These are phyloP conservation scores for Tragelaphus strepsiceros DNA, from an alignment of 2,113 vertebrate species.

Conservation along the genomic window DNA sequence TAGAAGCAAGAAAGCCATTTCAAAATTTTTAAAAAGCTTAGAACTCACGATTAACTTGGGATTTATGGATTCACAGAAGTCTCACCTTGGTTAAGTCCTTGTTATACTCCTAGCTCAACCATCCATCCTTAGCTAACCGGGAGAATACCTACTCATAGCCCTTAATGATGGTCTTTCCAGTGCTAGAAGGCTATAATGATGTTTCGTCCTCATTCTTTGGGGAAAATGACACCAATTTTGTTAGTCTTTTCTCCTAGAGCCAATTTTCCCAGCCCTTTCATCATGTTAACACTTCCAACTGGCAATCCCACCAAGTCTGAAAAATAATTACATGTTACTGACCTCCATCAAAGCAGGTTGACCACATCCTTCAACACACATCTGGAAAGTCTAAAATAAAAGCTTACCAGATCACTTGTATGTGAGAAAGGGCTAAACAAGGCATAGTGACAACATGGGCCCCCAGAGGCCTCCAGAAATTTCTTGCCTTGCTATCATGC, in stretches of 20 bases:
- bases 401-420: neutral
- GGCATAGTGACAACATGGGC: neutral
- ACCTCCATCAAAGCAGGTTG: neutral
- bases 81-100: neutral
- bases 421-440: neutral
- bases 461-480: neutral
- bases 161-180: neutral
- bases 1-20: neutral
- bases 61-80: neutral
- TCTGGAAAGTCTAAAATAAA: slow-evolving; percentile 1
- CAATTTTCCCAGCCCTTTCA: neutral
- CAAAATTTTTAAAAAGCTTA: neutral
- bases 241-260: neutral
- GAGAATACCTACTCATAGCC: neutral
- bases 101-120: neutral
- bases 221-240: slow-evolving; percentile 34
- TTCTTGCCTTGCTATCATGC: neutral
- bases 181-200: neutral
- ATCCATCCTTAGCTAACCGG: neutral
- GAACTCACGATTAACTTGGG: neutral
- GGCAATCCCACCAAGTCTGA: neutral
- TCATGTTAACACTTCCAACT: neutral
- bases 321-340: neutral
- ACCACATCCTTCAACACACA: neutral
- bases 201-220: neutral